Evolutionary conservation across 2,888 invertebrate species (phyloP), one percentile per base, ranked within the genome.

Genomic region (Lepeophtheirus nordmannii): DNA sequence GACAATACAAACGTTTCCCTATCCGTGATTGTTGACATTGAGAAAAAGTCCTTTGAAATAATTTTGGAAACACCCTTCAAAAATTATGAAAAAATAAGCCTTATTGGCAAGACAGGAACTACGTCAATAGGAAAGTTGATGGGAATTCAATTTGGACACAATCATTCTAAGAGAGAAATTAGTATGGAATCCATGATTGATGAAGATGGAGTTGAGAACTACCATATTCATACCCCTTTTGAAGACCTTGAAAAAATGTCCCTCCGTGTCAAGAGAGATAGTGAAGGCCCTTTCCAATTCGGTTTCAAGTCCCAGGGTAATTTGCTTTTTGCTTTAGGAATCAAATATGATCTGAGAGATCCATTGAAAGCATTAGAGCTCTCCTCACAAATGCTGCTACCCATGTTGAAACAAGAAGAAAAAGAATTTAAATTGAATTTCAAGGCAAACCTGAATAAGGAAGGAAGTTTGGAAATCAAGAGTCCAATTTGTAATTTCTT

Each of bases 1-100:
- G 67, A 69, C 46, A 66, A 68, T 46, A 53, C 65, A 37, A 59
- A 57, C n/a, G 37, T 58, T 7, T 20, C 41, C 22, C 14, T 68
- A 8, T 59, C 62, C 5, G 68, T 67, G n/a, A 65, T 20, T 17
- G 30, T 69, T 38, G 58, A 20, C 14, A 39, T 67, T 3, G 68
- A 67, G 22, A 68, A 68, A 38, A 68, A 70, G 8, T 58, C 68
- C 10, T 58, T 69, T 14, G 67, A 67, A 20, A 23, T 71, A 1
- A 67, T 67, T 12, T 61, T 68, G 0, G 60, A 58, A 9, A 72
- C 72, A 10, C 71, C 72, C 1, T 69, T 71, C 58, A 46, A 68
- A 11, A 66, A 68, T n/a, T 69, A 70, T 67, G 65, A 68, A n/a
- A 67, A 68, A 5, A 57, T 72, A 1, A 56, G 58, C 12, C n/a